Evolutionary conservation across 2,888 invertebrate genomes (phyloP).

Genomic region (Ptilodon capucinus): DNA sequence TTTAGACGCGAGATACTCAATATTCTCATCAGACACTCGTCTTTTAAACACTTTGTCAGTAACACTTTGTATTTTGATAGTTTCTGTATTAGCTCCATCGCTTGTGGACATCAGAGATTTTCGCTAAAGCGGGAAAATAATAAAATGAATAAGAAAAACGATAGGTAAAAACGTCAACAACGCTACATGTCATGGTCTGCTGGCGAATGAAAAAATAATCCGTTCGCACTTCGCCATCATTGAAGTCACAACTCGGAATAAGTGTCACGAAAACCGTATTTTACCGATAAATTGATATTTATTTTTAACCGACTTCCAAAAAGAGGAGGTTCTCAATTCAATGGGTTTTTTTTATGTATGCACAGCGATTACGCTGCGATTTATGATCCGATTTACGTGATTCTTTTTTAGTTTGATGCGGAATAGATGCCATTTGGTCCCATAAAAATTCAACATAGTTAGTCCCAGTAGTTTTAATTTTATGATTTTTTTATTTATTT

Average conservation of each 20-base stretch:
- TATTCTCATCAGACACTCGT: slow-evolving; percentile 10
- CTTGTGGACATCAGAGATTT: slow-evolving; percentile 46
- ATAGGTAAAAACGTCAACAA: slow-evolving; percentile 52
- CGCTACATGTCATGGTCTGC: slow-evolving; percentile 37
- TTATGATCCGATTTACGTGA: no score
- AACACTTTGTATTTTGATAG: slow-evolving; percentile 11
- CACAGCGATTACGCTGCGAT: no score
- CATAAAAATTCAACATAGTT: no score
- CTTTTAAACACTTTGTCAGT: slow-evolving; percentile 20
- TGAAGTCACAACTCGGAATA: slow-evolving; percentile 5
- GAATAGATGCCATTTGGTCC: no score
- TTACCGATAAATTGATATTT: background rate
- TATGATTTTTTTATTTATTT: no score
- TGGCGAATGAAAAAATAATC: slow-evolving; percentile 5
- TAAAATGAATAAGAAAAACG: slow-evolving; percentile 46
- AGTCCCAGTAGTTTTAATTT: no score
- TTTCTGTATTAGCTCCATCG: slow-evolving; percentile 46
- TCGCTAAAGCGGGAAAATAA: slow-evolving; percentile 45
- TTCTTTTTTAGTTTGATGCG: no score
- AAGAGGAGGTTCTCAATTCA: no score
- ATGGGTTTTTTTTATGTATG: no score
- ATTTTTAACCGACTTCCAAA: no score
- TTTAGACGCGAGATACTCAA: slow-evolving; percentile 40
- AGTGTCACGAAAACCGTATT: background rate
- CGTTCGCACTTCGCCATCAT: slow-evolving; percentile 19